Evolutionary conservation across 2,888 invertebrate species (phyloP).

Genomic region (Melinaea menophilus): DNA sequence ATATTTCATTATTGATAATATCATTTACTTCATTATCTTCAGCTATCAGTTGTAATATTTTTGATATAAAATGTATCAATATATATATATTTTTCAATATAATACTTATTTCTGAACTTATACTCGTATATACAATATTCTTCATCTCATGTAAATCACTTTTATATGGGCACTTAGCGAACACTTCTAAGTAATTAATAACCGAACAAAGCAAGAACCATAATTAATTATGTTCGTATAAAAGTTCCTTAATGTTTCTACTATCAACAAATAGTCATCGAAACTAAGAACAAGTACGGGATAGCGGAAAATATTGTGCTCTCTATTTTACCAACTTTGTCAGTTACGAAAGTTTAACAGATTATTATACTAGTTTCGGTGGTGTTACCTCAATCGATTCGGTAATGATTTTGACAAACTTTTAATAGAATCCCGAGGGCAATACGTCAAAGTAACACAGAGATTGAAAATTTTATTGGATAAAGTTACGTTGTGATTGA

Average conservation of each 20-base stretch:
- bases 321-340: constrained; percentile 31
- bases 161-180: too few relatives aligned
- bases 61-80: too few relatives aligned
- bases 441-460: constrained; percentile 23
- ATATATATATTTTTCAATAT: too few relatives aligned
- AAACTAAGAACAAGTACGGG: constrained; percentile 21
- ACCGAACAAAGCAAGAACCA: not conserved
- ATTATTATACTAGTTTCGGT: constrained; percentile 36
- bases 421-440: constrained; percentile 43
- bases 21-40: not conserved
- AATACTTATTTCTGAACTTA: too few relatives aligned
- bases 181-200: not conserved
- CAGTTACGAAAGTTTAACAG: constrained; percentile 34
- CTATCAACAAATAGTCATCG: constrained; percentile 18
- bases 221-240: constrained; percentile 2
- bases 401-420: constrained; percentile 50
- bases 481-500: constrained; percentile 10
- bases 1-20: not conserved
- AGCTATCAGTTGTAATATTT: too few relatives aligned
- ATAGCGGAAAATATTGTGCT: constrained; percentile 30
- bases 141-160: too few relatives aligned
- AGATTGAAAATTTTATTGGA: constrained; percentile 18
- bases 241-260: constrained; percentile 11
- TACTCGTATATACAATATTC: too few relatives aligned
- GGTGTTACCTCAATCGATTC: constrained; percentile 35